Percentiles rank a stretch among this genome's conserved stretches.
These are phyloP conservation scores for Pollachius pollachius DNA, from an alignment of 2,113 vertebrate species.

Conservation along the genomic window DNA sequence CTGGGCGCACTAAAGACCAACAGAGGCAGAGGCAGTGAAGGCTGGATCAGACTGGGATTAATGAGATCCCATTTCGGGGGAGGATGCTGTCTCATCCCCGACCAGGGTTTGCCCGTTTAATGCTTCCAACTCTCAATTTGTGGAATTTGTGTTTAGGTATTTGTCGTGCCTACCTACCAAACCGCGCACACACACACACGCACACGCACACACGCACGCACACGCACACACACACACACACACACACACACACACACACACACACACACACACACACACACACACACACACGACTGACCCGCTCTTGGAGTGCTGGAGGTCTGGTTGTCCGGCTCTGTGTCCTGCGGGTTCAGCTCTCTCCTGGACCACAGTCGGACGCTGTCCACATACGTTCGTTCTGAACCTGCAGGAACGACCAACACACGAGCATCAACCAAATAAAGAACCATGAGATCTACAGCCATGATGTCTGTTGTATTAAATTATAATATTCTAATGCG, in stretches of 20 bases:
- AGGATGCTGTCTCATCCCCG: too few species aligned
- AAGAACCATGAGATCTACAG: too few species aligned
- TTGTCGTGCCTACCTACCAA: background rate
- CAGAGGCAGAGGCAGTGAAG: constrained; percentile 17
- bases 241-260: background rate
- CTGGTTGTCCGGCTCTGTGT: constrained; percentile 46
- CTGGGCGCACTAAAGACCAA: constrained; percentile 16
- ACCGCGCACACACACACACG: constrained; percentile 2
- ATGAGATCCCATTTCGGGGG: background rate
- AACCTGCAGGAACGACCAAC: constrained; percentile 23
- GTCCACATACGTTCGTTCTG: constrained; percentile 18
- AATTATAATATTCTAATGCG: too few species aligned
- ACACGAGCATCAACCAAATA: too few species aligned
- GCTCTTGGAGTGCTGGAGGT: constrained; percentile 45
- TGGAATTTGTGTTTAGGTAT: too few species aligned
- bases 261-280: background rate
- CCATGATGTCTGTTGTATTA: too few species aligned
- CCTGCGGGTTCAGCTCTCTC: constrained; percentile 51
- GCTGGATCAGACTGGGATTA: background rate
- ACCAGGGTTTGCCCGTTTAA: too few species aligned
- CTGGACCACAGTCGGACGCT: constrained; percentile 39
- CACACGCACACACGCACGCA: background rate
- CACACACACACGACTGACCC: constrained; percentile 40
- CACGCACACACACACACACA: constrained; percentile 7
- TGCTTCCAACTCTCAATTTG: too few species aligned